Conservation (phyloP, 2,888 invertebrate genomes). For the Drosophila fulvimacula region DNA sequence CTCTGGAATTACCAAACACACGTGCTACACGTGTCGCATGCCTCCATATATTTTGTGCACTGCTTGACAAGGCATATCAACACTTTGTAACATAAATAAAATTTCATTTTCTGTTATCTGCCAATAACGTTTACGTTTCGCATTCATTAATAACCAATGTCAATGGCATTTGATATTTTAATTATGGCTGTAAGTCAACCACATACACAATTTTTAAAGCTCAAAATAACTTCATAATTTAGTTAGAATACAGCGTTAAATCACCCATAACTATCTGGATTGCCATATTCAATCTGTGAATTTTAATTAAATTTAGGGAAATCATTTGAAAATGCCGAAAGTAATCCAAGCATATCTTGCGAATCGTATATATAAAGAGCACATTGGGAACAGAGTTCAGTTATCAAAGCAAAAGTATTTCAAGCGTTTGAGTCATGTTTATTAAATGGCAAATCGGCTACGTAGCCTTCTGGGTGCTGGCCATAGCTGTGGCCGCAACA, state of each 20-base stretch:
- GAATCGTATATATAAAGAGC: slow-evolving; percentile 33
- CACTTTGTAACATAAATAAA: slow-evolving; percentile 4
- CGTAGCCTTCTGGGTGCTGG: slow-evolving; percentile 26
- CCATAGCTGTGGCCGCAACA: slow-evolving; percentile 3
- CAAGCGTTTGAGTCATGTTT: slow-evolving; percentile 25
- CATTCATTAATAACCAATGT: slow-evolving; percentile 1
- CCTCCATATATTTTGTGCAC: slow-evolving; percentile 14
- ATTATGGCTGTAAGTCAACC: not conserved
- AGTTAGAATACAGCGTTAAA: slow-evolving; percentile 26
- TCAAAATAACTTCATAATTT: slow-evolving; percentile 21
- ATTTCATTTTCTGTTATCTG: not conserved
- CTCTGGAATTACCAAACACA: slow-evolving; percentile 15
- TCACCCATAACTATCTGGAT: slow-evolving; percentile 42
- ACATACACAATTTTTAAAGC: not conserved
- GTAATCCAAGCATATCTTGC: slow-evolving; percentile 36
- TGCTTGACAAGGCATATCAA: slow-evolving; percentile 24
- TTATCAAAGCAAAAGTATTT: slow-evolving; percentile 2
- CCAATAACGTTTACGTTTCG: not conserved
- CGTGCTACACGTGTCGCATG: slow-evolving; percentile 52
- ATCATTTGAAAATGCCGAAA: slow-evolving; percentile 16
- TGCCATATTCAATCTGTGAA: slow-evolving; percentile 18
- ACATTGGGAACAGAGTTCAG: slow-evolving; percentile 15
- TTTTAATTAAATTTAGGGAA: slow-evolving; percentile 12
- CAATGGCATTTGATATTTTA: not conserved
- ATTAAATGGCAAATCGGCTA: slow-evolving; percentile 11